Conservation (phyloP, 2,113 vertebrate genomes). For the Callipepla squamata region DNA sequence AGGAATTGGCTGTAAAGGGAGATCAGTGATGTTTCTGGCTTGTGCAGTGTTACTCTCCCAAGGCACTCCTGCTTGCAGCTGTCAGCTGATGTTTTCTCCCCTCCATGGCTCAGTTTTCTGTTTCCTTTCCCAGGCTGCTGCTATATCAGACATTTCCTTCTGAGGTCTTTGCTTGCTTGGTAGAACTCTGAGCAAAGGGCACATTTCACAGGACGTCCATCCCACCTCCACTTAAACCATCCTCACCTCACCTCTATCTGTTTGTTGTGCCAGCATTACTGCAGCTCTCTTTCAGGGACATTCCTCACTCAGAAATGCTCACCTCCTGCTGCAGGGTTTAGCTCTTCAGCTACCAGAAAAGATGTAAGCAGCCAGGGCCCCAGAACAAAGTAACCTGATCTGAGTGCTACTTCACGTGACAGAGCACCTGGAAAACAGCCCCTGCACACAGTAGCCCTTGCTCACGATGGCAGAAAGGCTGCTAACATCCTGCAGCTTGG, state of each 20-base stretch:
- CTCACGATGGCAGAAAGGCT: background rate
- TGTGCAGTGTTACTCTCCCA: background rate
- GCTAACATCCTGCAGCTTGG: background rate
- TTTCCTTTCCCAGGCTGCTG: constrained; percentile 3
- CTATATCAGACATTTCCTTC: background rate
- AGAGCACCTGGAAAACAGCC: background rate
- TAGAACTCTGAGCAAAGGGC: background rate
- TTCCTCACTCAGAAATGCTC: background rate
- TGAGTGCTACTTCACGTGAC: fast-evolving
- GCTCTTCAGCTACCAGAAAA: background rate
- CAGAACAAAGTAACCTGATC: background rate
- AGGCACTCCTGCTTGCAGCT: background rate
- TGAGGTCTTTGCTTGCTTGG: fast-evolving
- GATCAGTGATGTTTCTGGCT: background rate
- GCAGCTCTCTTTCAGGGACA: background rate
- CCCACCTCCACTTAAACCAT: background rate
- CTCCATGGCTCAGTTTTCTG: background rate
- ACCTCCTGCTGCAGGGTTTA: background rate
- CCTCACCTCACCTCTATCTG: background rate
- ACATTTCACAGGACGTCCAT: background rate
- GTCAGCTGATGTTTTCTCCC: background rate
- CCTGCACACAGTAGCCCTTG: fast-evolving
- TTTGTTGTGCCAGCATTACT: background rate
- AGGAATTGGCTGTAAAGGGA: background rate
- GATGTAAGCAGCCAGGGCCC: background rate